Conservation (phyloP, 1,140 invertebrate species). For the Melanaphis sacchari region DNA sequence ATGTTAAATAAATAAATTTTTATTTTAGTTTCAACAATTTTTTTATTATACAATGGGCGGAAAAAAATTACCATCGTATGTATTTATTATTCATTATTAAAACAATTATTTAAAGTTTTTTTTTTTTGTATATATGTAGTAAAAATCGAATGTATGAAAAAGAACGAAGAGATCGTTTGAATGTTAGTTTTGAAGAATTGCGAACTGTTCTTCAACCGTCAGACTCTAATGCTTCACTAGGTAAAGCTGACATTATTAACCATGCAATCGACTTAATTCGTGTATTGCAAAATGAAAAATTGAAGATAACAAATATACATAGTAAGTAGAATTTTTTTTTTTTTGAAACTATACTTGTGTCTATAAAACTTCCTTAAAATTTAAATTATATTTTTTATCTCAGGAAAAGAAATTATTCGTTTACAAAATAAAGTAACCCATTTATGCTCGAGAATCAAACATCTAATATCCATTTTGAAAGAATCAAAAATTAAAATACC, state of each 20-base stretch:
- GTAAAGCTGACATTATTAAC: conserved; percentile 64
- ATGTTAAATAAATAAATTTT: neutral
- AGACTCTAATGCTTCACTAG: conserved; percentile 64
- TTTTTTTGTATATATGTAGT: conserved; percentile 56
- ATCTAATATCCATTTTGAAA: conserved; percentile 23
- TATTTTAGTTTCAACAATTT: neutral
- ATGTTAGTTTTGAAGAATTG: conserved; percentile 65
- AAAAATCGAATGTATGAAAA: conserved; percentile 67
- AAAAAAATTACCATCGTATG: conserved; percentile 58
- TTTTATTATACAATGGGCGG: conserved; percentile 46
- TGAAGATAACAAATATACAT: conserved; percentile 61
- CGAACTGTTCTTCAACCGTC: conserved; percentile 64
- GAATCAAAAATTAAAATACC: conserved; percentile 49
- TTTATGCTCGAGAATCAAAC: conserved; percentile 44
- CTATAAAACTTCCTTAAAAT: neutral
- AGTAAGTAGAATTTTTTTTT: conserved; percentile 58
- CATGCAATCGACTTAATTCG: conserved; percentile 65
- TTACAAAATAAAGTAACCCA: conserved; percentile 44
- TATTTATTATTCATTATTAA: neutral
- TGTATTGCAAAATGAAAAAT: conserved; percentile 65
- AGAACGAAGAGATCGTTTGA: conserved; percentile 66
- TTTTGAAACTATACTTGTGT: conserved; percentile 42
- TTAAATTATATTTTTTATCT: neutral
- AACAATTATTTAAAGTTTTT: neutral
- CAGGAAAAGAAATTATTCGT: conserved; percentile 39